phyloP scores from a whole-genome alignment of 2,797 vertebrate species.

The Gadopsis marmoratus region DNA sequence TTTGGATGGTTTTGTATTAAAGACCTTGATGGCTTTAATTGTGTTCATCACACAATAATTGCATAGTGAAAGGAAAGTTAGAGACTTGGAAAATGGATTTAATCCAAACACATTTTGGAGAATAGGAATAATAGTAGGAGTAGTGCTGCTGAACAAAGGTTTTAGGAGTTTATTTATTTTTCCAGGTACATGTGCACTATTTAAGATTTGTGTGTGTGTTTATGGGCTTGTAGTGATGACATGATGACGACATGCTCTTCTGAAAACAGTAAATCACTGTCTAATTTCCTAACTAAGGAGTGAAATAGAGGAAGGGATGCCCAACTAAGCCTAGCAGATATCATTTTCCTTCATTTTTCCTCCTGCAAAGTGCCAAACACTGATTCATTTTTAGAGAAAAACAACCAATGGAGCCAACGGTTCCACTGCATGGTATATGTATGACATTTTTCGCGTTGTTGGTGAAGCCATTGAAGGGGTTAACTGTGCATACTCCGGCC shows the following conservation, averaged over 20 bases:
- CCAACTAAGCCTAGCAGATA: background rate
- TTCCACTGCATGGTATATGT: background rate
- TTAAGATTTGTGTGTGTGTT: background rate
- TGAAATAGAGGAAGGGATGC: background rate
- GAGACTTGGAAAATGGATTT: background rate
- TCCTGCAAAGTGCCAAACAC: background rate
- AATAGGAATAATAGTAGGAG: background rate
- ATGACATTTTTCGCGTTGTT: background rate
- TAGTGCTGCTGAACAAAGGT: background rate
- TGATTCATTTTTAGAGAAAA: no score
- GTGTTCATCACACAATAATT: constrained; percentile 5
- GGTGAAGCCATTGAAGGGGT: background rate
- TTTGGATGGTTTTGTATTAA: constrained; percentile 4
- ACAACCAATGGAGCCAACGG: background rate
- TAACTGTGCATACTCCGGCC: background rate
- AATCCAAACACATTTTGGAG: background rate
- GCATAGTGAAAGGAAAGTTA: background rate
- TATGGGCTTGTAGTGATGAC: background rate
- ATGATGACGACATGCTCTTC: background rate
- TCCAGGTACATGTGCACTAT: background rate
- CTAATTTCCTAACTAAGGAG: background rate
- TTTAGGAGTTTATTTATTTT: background rate
- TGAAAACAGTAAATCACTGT: background rate
- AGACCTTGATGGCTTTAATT: constrained; percentile 1
- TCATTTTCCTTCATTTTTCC: background rate